Evolutionary conservation across 2,888 invertebrate species (phyloP), one percentile per base, ranked within the genome.

Genomic region (Xestia rhomboidea): DNA sequence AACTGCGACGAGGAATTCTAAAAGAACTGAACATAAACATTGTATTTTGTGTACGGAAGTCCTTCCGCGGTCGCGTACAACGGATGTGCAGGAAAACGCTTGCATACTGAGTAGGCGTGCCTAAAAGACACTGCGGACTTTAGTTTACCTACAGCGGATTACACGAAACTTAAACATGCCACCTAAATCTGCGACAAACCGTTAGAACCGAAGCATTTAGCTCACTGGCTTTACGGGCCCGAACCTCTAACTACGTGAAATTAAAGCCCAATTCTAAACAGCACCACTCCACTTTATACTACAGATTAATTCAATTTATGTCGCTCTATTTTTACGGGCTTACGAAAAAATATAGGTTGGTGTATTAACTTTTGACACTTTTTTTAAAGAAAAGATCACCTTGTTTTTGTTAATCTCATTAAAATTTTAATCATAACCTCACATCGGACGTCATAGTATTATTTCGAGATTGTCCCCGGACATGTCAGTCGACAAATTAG

Each of bases 91-190:
- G 95, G 94, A 95, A 96, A 95, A 95, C 95, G 95, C 95, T 95
- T 95, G 96, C 96, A 96, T 96, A 96, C 96, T 95, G 95, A 96
- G 95, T 95, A 96, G 95, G 94, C 96, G 95, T 95, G 94, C 96
- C 95, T 96, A 96, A 96, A 96, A 96, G 96, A 96, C 95, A 96
- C 95, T 96, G 95, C 95, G 94, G 96, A 95, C 94, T 96, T 95
- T 94, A 94, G 93, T 94, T 94, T 93, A 95, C 95, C 93, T 95
- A 95, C 94, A 93, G 90, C 90, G 94, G 96, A 95, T 95, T 96
- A 96, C 94, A 95, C 94, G 92, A 95, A 96, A 96, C 94, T 94
- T 95, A 93, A 95, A 95, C 94, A 94, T 95, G 94, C 95, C 93
- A 95, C 93, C 93, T 95, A 93, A 95, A 95, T 95, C 94, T 94